Percentiles rank a stretch among this genome's conserved stretches.
Conservation (phyloP, 2,888 invertebrate species). For the Dasysyrphus albostriatus region DNA sequence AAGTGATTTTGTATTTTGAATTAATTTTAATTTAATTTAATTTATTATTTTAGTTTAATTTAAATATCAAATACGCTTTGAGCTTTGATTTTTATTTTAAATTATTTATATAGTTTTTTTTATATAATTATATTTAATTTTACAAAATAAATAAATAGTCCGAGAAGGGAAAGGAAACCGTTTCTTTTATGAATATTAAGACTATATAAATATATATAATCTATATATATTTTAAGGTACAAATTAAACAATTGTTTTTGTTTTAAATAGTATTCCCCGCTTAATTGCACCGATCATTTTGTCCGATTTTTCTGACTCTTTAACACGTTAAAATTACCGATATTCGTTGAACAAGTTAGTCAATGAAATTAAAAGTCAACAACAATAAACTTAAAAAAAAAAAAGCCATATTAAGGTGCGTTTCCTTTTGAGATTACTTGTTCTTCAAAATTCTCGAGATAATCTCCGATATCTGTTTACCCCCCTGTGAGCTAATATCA, state of each 20-base stretch:
- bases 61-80: slow-evolving; percentile 44
- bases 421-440: no score
- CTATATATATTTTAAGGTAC: slow-evolving; percentile 42
- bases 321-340: no score
- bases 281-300: no score
- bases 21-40: background rate
- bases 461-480: no score
- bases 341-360: no score
- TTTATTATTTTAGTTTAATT: background rate
- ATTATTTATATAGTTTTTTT: background rate
- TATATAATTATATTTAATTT: background rate
- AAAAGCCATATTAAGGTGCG: no score
- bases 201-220: slow-evolving; percentile 18
- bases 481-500: no score
- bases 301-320: no score
- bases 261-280: slow-evolving; percentile 6
- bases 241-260: slow-evolving; percentile 41
- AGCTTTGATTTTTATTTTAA: slow-evolving; percentile 39
- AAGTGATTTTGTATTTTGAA: background rate
- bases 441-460: no score
- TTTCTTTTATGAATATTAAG: slow-evolving; percentile 50
- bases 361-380: no score
- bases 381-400: no score
- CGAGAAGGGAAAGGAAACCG: slow-evolving; percentile 70
- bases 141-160: slow-evolving; percentile 51